These are phyloP conservation scores for Sinocyclocheilus anshuiensis DNA, from an alignment of 2,113 vertebrate genomes.

Conservation along the genomic window DNA sequence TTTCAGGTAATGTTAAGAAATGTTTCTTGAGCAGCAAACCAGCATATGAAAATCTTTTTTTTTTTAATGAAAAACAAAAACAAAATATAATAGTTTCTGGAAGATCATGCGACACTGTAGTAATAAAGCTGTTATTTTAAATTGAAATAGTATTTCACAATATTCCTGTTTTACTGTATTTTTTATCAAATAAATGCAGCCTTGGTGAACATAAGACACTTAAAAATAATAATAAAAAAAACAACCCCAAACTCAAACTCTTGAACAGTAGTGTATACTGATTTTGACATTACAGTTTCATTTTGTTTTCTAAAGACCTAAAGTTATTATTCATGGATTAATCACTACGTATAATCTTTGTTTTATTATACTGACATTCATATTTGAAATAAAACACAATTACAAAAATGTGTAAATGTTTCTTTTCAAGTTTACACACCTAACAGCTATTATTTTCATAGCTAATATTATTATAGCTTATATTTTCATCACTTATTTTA, in stretches of 20 bases:
- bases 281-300: neutral
- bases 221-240: neutral
- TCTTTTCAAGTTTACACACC: neutral
- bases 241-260: neutral
- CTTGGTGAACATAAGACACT: neutral
- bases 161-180: neutral
- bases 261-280: neutral
- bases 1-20: neutral
- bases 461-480: neutral
- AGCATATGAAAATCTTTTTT: neutral
- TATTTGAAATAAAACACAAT: neutral
- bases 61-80: too few relatives aligned
- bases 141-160: neutral
- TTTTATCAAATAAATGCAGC: neutral
- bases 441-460: too few relatives aligned
- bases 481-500: neutral
- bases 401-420: neutral
- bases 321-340: neutral
- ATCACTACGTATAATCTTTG: neutral
- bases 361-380: neutral
- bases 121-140: neutral
- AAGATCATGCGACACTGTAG: neutral
- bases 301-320: too few relatives aligned
- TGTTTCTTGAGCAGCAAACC: neutral
- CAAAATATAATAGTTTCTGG: too few relatives aligned